phyloP scores from a whole-genome alignment of 2,888 invertebrate genomes.

The Calliphora vomitoria region DNA sequence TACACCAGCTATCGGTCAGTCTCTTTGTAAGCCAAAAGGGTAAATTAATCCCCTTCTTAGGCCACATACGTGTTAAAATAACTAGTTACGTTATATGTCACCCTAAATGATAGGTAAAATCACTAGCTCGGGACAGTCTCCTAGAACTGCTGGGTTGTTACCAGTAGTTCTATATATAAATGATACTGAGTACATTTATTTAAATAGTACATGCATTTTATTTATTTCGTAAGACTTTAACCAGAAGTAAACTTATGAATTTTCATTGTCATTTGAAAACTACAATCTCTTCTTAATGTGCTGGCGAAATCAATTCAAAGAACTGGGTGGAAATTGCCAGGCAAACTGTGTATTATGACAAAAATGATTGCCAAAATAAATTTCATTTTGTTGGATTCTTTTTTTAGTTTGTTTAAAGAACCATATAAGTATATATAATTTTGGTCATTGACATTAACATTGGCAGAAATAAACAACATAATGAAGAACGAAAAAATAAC shows the following conservation, averaged over 20 bases:
- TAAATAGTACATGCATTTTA: neutral
- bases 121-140: no score
- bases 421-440: constrained; percentile 20
- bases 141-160: neutral
- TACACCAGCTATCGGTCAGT: no score
- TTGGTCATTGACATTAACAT: constrained; percentile 80
- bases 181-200: neutral
- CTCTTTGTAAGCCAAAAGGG: no score
- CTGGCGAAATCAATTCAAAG: constrained; percentile 16
- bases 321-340: neutral
- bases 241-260: neutral
- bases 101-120: no score
- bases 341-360: constrained; percentile 8
- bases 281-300: neutral
- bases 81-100: no score
- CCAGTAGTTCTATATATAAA: neutral
- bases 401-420: constrained; percentile 29
- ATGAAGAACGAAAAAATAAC: constrained; percentile 65
- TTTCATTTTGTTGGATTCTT: constrained; percentile 2
- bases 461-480: constrained; percentile 35
- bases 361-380: constrained; percentile 44
- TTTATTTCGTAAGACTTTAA: neutral
- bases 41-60: no score
- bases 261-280: neutral
- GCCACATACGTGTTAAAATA: no score